Evolutionary conservation across 2,888 invertebrate species (phyloP).

Genomic region (Ophraella communa): DNA sequence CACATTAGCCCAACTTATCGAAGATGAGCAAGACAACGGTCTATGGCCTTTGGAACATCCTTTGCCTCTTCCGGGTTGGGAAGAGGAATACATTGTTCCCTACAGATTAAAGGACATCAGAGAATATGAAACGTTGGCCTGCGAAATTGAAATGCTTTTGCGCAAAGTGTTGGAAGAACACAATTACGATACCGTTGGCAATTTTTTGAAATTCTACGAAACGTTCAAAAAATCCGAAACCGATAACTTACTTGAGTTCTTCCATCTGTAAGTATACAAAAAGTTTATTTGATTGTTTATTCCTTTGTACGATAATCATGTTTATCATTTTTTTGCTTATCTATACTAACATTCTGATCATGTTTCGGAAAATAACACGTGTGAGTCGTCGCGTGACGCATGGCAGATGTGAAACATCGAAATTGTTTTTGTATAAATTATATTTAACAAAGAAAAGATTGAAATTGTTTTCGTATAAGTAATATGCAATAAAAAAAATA

Average conservation of each 20-base stretch:
- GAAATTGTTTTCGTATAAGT: no score
- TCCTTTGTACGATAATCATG: background rate
- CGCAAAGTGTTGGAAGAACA: slow-evolving; percentile 82
- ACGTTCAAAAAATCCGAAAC: slow-evolving; percentile 69
- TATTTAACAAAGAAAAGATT: no score
- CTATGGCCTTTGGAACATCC: slow-evolving; percentile 74
- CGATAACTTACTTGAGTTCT: slow-evolving; percentile 73
- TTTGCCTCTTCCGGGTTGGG: slow-evolving; percentile 80
- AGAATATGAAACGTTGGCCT: slow-evolving; percentile 81
- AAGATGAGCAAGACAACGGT: slow-evolving; percentile 60
- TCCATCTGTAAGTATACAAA: slow-evolving; percentile 62
- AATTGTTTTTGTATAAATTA: no score
- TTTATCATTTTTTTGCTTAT: no score
- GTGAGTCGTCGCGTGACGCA: no score
- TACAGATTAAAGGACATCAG: slow-evolving; percentile 64
- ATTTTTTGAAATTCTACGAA: slow-evolving; percentile 76
- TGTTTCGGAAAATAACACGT: no score
- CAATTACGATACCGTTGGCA: slow-evolving; percentile 89
- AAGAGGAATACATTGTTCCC: slow-evolving; percentile 58
- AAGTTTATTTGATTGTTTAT: background rate
- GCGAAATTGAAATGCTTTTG: slow-evolving; percentile 78
- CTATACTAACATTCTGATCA: no score
- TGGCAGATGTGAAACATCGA: no score
- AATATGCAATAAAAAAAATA: no score
- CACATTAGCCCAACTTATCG: slow-evolving; percentile 46